phyloP scores from a whole-genome alignment of 2,888 invertebrate genomes.

The Falcaria lacertinaria region DNA sequence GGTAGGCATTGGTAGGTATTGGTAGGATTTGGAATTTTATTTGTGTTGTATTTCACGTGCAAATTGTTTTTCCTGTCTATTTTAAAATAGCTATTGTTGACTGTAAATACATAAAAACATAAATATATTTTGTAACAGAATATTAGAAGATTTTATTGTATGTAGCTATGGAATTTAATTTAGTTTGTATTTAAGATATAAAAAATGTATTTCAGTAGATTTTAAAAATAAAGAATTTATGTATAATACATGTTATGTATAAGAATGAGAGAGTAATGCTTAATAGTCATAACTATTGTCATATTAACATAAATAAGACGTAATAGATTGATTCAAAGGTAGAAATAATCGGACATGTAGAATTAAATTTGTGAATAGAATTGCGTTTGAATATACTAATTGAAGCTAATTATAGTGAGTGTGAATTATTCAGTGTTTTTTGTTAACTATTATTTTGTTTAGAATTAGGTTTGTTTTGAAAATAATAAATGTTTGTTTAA shows the following conservation, averaged over 20 bases:
- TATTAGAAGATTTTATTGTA: no score
- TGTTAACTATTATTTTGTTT: conserved; percentile 35
- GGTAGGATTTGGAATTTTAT: no score
- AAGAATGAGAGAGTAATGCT: not conserved
- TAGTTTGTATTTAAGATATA: no score
- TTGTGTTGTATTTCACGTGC: no score
- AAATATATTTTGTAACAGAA: no score
- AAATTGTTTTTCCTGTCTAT: no score
- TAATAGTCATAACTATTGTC: conserved; percentile 15
- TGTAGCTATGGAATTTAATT: no score
- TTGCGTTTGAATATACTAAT: not conserved
- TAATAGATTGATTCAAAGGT: not conserved
- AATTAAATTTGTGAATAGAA: not conserved
- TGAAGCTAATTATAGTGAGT: not conserved
- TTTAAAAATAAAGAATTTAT: no score
- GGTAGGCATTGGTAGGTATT: no score
- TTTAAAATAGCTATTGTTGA: no score
- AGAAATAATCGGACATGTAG: not conserved
- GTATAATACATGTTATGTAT: not conserved
- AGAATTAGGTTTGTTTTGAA: conserved; percentile 27
- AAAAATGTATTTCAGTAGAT: no score
- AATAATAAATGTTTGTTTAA: conserved; percentile 27
- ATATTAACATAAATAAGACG: conserved; percentile 3
- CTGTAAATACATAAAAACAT: no score
- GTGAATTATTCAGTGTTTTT: conserved; percentile 24